Base-by-base conservation (phyloP, 2,888 invertebrate genomes). In the Carpatolechia fugitivella region DNA sequence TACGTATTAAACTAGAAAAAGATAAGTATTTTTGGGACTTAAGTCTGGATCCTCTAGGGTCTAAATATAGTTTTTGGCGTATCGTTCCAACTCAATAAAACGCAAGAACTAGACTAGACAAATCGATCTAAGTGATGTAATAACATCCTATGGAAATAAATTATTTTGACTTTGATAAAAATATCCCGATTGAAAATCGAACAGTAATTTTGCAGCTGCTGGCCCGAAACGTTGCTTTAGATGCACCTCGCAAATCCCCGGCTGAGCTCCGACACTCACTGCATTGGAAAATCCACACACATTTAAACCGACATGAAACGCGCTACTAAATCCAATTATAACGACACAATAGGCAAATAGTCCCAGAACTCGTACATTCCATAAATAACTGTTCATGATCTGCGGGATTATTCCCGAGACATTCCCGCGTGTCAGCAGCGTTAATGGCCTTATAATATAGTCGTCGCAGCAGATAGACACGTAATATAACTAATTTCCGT, bases 401-500 rank as follows among this genome's bases (percentile, higher is more conserved):
- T 30, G 16, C 31, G 63, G 57, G 59, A 58, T 56, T 60, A 61
- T 55, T 65, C 67, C 64, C 57, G 48, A 55, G 62, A 62, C 68
- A 52, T 56, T 60, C 62, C 55, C 57, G 69, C 65, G 62, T 61
- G 66, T 72, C 64, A 63, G 68, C 68, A 65, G 65, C 74, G 68
- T 75, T 78, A 79, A 76, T 76, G 75, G 66, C 71, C 73, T 72
- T 74, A 78, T 74, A 76, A 76, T 74, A 72, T 64, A 72, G 70
- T 65, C 68, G 65, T 58, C 64, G 67, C 62, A 59, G 61, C 68
- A 69, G 71, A 76, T 76, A 75, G 71, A 75, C 65, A 69, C 67
- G 64, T 74, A 78, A 78, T 78, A 73, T 73, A 80, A 78, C 76
- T 80, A 80, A 83, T 84, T 80, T 81, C 76, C 76, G 73, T 69